Evolutionary conservation across 2,888 invertebrate genomes (phyloP).

Genomic region (Agrotis exclamationis): DNA sequence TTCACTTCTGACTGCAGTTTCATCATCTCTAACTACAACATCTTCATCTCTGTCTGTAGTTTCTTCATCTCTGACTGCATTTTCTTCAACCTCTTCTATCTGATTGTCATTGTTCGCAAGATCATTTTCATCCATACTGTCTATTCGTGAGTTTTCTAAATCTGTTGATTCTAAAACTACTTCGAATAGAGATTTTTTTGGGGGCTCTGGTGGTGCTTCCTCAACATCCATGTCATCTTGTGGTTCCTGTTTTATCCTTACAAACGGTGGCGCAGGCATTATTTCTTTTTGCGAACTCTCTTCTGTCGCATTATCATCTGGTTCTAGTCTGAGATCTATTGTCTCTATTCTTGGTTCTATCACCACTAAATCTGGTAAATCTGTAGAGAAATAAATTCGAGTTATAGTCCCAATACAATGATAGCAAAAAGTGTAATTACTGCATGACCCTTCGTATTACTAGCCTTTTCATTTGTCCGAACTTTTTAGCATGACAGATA

Average conservation of each 20-base stretch:
- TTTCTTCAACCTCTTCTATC: constrained; percentile 9
- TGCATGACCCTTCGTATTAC: background rate
- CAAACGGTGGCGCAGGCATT: constrained; percentile 17
- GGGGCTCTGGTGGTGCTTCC: constrained; percentile 15
- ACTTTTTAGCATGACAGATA: background rate
- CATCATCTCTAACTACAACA: background rate
- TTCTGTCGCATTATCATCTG: constrained; percentile 71
- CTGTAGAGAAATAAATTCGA: constrained; percentile 17
- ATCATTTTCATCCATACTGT: constrained; percentile 23
- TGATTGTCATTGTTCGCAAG: constrained; percentile 2
- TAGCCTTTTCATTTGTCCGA: background rate
- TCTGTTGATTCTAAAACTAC: constrained; percentile 40
- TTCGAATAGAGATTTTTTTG: constrained; percentile 54
- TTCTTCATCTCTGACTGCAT: background rate
- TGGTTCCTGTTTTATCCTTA: constrained; percentile 66
- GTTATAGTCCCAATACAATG: background rate
- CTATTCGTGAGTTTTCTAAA: constrained; percentile 51
- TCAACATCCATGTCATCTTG: constrained; percentile 28
- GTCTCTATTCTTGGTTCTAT: constrained; percentile 82
- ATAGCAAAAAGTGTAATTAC: background rate
- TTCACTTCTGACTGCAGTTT: background rate
- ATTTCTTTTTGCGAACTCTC: constrained; percentile 9
- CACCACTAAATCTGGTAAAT: constrained; percentile 45
- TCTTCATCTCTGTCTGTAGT: background rate
- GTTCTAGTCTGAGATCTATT: constrained; percentile 76